Percentiles rank a stretch among this genome's conserved stretches.
Conservation (phyloP, 2,888 invertebrate genomes). For the Herminia tarsipennalis region DNA sequence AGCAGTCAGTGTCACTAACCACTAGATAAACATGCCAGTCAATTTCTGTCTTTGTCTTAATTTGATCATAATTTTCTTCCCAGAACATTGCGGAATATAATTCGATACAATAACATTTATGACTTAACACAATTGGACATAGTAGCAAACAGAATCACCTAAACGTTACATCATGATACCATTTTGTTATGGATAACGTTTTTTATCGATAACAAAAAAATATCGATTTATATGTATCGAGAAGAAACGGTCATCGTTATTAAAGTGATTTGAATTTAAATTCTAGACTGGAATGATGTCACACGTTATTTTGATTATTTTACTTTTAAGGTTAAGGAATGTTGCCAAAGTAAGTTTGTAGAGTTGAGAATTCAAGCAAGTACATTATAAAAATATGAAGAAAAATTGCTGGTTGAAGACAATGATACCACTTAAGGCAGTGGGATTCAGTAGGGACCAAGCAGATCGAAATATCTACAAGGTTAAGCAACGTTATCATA, state of each 20-base stretch:
- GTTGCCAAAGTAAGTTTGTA: too few species aligned
- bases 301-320: too few species aligned
- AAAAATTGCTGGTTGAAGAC: too few species aligned
- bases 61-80: not conserved
- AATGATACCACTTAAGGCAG: too few species aligned
- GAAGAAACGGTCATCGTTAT: not conserved
- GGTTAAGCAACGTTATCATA: too few species aligned
- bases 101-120: not conserved
- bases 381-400: too few species aligned
- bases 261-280: not conserved
- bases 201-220: conserved; percentile 21
- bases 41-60: not conserved
- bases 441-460: too few species aligned
- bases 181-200: conserved; percentile 22
- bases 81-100: not conserved
- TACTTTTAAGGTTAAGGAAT: too few species aligned
- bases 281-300: not conserved
- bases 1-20: too few species aligned
- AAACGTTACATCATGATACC: conserved; percentile 28
- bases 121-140: not conserved
- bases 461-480: too few species aligned
- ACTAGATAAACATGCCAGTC: not conserved
- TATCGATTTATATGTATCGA: not conserved
- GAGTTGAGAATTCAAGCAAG: too few species aligned
- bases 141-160: conserved; percentile 4